Conservation (phyloP, 92 coral and sea anemone species). For the Zoanthus solanderi region DNA sequence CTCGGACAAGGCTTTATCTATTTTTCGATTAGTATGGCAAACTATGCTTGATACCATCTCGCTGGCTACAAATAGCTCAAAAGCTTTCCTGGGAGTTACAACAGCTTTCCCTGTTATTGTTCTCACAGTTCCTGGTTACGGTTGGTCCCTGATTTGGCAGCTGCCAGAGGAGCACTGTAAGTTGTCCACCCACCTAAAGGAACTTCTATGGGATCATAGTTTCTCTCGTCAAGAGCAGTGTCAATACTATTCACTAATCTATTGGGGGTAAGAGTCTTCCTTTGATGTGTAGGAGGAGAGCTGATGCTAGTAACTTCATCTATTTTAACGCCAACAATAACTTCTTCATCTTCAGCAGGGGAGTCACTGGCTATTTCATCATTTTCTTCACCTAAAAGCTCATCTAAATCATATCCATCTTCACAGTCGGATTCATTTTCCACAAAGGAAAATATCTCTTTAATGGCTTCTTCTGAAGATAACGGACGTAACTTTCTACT, state of each 20-base stretch:
- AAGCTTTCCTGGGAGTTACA: no score
- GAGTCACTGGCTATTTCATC: slow-evolving; percentile 7
- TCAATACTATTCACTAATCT: slow-evolving; percentile 18
- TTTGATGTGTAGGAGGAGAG: background rate
- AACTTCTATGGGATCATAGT: slow-evolving; percentile 22
- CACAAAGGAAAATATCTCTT: slow-evolving; percentile 9
- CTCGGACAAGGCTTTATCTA: background rate
- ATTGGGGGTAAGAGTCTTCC: background rate
- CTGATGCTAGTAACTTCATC: background rate
- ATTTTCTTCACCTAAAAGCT: background rate
- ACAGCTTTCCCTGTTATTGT: no score
- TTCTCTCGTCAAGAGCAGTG: slow-evolving; percentile 17
- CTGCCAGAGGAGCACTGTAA: slow-evolving; percentile 15
- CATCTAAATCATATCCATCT: slow-evolving; percentile 1
- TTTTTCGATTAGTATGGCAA: slow-evolving; percentile 4
- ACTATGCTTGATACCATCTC: background rate
- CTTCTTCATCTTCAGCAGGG: background rate
- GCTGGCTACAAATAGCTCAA: no score
- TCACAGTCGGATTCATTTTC: background rate
- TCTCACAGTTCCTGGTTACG: background rate
- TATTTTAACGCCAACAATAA: background rate
- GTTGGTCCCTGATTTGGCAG: slow-evolving; percentile 16
- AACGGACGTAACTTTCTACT: background rate
- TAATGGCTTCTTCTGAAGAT: slow-evolving; percentile 20
- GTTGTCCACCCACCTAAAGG: slow-evolving; percentile 9